Conservation (phyloP, 2,888 invertebrate species). For the Eupithecia inturbata region DNA sequence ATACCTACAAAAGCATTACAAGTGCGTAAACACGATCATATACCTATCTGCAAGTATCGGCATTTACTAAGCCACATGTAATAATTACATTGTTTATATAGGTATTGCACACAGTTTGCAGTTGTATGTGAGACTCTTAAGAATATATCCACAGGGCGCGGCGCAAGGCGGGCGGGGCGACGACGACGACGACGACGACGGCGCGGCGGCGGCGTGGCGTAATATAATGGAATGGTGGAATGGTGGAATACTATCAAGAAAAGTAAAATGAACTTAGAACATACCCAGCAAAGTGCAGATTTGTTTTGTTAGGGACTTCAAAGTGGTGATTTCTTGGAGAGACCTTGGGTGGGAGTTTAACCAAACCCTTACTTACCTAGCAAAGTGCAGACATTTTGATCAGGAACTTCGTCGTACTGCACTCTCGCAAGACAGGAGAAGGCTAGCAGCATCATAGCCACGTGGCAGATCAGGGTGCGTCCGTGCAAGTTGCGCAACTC, state of each 20-base stretch:
- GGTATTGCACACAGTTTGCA: constrained; percentile 6
- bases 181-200: no score
- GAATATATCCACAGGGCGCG: neutral
- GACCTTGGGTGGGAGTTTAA: neutral
- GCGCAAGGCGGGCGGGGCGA: neutral
- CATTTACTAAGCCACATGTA: neutral
- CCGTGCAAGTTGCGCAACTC: constrained; percentile 89
- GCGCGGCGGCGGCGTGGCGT: neutral
- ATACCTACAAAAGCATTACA: neutral
- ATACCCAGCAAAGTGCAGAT: constrained; percentile 2
- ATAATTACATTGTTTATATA: constrained; percentile 4
- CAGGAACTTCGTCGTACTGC: constrained; percentile 74
- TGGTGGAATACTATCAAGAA: neutral
- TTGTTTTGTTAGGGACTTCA: neutral
- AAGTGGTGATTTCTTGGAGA: neutral
- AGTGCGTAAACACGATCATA: constrained; percentile 7
- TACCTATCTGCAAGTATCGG: constrained; percentile 4
- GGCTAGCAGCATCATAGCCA: constrained; percentile 86
- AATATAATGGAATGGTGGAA: neutral
- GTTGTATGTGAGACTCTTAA: neutral
- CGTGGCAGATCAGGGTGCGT: constrained; percentile 88
- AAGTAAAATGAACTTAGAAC: neutral
- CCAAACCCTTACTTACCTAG: constrained; percentile 68
- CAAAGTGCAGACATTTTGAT: constrained; percentile 72
- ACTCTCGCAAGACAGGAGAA: constrained; percentile 85